Percentiles rank a stretch among this genome's conserved stretches.
Conservation (phyloP, 2,888 invertebrate species). For the Platycheirus rosarum region DNA sequence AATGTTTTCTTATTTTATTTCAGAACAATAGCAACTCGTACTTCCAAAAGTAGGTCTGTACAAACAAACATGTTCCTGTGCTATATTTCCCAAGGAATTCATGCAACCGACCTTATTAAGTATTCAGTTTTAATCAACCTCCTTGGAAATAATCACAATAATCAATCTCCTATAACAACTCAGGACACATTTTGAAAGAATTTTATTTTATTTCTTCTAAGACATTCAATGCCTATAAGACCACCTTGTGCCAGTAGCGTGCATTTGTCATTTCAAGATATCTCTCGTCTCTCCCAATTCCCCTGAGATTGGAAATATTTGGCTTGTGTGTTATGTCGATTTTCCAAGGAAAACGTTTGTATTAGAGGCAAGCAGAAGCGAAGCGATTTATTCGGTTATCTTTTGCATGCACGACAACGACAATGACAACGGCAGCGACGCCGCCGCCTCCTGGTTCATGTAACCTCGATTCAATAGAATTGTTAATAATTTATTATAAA, state of each 20-base stretch:
- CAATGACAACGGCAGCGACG: neutral
- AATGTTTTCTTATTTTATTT: too few relatives aligned
- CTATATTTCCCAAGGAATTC: neutral
- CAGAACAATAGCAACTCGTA: too few relatives aligned
- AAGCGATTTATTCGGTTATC: constrained; percentile 62
- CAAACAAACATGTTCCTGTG: too few relatives aligned
- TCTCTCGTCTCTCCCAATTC: neutral
- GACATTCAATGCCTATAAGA: constrained; percentile 1
- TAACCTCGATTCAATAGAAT: constrained; percentile 72
- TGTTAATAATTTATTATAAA: constrained; percentile 74
- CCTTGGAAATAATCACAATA: neutral
- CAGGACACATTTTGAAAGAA: neutral
- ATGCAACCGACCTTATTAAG: neutral
- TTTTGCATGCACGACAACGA: constrained; percentile 50
- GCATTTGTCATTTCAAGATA: neutral
- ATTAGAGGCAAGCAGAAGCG: constrained; percentile 7
- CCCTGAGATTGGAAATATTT: neutral
- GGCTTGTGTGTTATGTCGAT: constrained; percentile 56
- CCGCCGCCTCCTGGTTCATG: constrained; percentile 29
- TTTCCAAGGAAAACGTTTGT: constrained; percentile 50
- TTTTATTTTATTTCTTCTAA: neutral
- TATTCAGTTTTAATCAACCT: neutral
- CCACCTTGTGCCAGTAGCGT: neutral
- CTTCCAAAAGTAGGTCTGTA: too few relatives aligned
- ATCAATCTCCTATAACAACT: neutral